A percentile compares a stretch with the other conserved stretches of the same genome.
These are phyloP conservation scores for Sericinus montela DNA, from an alignment of 2,888 invertebrate species.

Conservation along the genomic window DNA sequence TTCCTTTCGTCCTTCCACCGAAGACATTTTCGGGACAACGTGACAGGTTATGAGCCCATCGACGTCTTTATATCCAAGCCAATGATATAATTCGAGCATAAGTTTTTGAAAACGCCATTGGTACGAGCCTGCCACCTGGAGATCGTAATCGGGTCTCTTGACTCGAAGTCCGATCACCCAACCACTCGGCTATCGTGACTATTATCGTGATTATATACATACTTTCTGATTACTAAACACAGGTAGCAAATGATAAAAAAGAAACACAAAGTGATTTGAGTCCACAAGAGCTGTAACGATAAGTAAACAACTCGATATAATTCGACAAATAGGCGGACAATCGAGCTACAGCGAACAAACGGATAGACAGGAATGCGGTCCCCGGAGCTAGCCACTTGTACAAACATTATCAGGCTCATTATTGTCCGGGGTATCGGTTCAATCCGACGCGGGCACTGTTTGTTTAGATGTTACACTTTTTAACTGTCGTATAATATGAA, in stretches of 20 bases:
- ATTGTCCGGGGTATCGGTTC: constrained; percentile 4
- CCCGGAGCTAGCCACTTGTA: constrained; percentile 11
- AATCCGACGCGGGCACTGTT: constrained; percentile 1
- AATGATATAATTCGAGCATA: too few relatives aligned
- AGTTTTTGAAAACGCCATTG: too few relatives aligned
- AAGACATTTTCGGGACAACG: too few relatives aligned
- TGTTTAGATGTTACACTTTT: constrained; percentile 13
- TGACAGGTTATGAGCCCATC: too few relatives aligned
- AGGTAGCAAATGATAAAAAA: background rate
- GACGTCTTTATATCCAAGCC: too few relatives aligned
- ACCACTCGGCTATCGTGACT: too few relatives aligned
- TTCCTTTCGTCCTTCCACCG: too few relatives aligned
- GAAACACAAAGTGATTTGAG: background rate
- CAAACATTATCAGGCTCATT: constrained; percentile 16
- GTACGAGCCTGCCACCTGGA: too few relatives aligned
- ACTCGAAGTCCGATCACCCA: too few relatives aligned
- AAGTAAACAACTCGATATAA: constrained; percentile 16
- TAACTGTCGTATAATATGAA: background rate
- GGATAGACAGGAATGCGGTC: constrained; percentile 9
- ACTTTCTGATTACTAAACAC: background rate
- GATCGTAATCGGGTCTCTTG: too few relatives aligned
- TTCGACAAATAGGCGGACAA: constrained; percentile 12
- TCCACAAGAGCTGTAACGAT: background rate
- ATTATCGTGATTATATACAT: too few relatives aligned
- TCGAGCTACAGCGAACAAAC: background rate